Percentiles rank a stretch among this genome's conserved stretches.
These are phyloP conservation scores for Selenia dentaria DNA, from an alignment of 2,888 invertebrate species.

Conservation along the genomic window DNA sequence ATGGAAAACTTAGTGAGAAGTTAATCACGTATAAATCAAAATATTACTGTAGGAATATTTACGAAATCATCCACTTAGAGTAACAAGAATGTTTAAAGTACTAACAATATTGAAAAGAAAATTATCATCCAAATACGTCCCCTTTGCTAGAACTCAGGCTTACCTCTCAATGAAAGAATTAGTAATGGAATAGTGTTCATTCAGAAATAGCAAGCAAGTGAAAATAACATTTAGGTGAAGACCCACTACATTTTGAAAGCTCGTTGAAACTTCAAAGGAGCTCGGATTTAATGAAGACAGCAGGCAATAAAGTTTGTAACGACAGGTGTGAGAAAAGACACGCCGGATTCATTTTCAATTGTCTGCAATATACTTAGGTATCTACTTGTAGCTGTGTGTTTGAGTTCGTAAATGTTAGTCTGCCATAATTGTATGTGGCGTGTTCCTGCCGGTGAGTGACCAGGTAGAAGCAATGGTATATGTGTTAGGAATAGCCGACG, in stretches of 20 bases:
- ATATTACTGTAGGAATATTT: too few relatives aligned
- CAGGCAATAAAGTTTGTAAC: conserved; percentile 62
- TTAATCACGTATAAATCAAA: too few relatives aligned
- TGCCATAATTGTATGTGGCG: conserved; percentile 1
- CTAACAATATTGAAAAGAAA: too few relatives aligned
- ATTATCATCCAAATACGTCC: too few relatives aligned
- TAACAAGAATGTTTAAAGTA: too few relatives aligned
- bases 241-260: conserved; percentile 24
- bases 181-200: too few relatives aligned
- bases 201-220: conserved; percentile 17
- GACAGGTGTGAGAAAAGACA: conserved; percentile 53
- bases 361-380: conserved; percentile 20
- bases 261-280: conserved; percentile 58
- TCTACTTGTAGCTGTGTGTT: neutral
- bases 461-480: conserved; percentile 42
- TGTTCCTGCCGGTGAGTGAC: conserved; percentile 20
- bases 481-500: conserved; percentile 37
- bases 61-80: too few relatives aligned
- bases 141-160: too few relatives aligned
- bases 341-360: conserved; percentile 34
- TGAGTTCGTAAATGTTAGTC: conserved; percentile 6
- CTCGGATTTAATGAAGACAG: conserved; percentile 62
- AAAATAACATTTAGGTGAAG: conserved; percentile 21
- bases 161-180: too few relatives aligned
- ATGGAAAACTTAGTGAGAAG: too few relatives aligned